Percentiles rank a stretch among this genome's conserved stretches.
These are phyloP conservation scores for Campoletis raptor DNA, from an alignment of 2,888 invertebrate genomes.

Conservation along the genomic window DNA sequence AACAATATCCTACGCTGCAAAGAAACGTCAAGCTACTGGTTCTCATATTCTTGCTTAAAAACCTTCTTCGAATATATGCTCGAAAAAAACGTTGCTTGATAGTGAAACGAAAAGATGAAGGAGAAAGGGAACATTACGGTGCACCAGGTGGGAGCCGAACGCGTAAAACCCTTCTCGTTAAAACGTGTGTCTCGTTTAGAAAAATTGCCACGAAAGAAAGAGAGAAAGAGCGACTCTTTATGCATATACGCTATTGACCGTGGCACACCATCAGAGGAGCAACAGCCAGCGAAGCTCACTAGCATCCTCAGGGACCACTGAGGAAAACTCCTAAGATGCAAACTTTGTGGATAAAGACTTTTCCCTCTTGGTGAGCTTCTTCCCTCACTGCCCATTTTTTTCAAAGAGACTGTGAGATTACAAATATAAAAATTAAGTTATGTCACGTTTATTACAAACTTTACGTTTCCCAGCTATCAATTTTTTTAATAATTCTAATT, in stretches of 20 bases:
- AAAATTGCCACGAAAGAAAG: constrained; percentile 63
- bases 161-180: constrained; percentile 73
- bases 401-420: constrained; percentile 43
- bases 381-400: constrained; percentile 43
- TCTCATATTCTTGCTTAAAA: constrained; percentile 52
- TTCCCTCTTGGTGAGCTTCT: constrained; percentile 29
- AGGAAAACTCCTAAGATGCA: constrained; percentile 49
- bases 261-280: constrained; percentile 31
- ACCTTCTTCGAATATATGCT: constrained; percentile 24
- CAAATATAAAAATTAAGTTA: constrained; percentile 53
- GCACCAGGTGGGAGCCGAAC: constrained; percentile 75
- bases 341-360: constrained; percentile 64
- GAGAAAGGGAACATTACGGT: constrained; percentile 56
- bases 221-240: constrained; percentile 47
- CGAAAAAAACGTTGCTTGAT: constrained; percentile 2
- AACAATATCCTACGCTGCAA: constrained; percentile 45
- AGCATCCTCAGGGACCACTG: constrained; percentile 46
- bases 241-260: constrained; percentile 57
- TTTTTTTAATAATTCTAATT: background rate
- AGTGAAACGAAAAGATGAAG: constrained; percentile 30
- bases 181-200: constrained; percentile 70
- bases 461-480: constrained; percentile 11
- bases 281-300: constrained; percentile 39
- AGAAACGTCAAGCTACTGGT: constrained; percentile 46
- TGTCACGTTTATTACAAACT: background rate